Percentiles rank a stretch among this genome's conserved stretches.
phyloP scores from a whole-genome alignment of 37 sponge, comb jelly and placozoan species.

The Bolinopsis microptera region DNA sequence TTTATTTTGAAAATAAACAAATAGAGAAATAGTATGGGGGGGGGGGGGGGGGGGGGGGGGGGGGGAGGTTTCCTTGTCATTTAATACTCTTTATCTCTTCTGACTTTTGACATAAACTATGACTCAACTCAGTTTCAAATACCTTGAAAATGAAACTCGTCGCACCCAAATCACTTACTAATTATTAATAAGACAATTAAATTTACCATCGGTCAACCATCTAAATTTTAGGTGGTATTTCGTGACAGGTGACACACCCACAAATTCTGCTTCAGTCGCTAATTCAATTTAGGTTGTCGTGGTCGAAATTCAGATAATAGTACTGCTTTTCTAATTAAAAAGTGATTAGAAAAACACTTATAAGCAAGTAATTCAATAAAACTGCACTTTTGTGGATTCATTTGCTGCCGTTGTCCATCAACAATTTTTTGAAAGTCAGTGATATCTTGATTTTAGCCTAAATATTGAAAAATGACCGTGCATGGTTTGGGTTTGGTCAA shows the following conservation, averaged over 20 bases:
- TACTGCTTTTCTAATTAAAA: background rate
- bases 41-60: background rate
- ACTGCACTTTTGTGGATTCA: background rate
- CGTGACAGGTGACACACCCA: background rate
- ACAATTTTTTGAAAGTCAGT: background rate
- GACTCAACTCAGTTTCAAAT: too few relatives aligned
- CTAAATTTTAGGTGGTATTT: background rate
- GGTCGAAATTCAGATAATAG: background rate
- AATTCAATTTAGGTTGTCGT: background rate
- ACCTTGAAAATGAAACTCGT: too few relatives aligned
- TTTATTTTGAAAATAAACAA: background rate
- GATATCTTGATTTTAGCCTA: background rate
- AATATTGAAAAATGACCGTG: too few relatives aligned
- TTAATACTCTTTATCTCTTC: background rate
- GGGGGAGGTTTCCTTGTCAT: background rate
- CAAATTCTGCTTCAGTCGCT: background rate
- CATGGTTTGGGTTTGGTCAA: background rate
- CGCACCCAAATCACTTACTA: background rate
- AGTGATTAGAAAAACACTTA: background rate
- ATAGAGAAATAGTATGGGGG: too few relatives aligned
- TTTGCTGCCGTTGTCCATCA: background rate
- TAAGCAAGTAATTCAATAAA: background rate
- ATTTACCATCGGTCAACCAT: background rate
- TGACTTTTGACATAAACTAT: too few relatives aligned
- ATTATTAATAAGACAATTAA: background rate